Evolutionary conservation across 2,888 invertebrate genomes (phyloP), one percentile per base, ranked within the genome.

Genomic region (Masnerella sp.): DNA sequence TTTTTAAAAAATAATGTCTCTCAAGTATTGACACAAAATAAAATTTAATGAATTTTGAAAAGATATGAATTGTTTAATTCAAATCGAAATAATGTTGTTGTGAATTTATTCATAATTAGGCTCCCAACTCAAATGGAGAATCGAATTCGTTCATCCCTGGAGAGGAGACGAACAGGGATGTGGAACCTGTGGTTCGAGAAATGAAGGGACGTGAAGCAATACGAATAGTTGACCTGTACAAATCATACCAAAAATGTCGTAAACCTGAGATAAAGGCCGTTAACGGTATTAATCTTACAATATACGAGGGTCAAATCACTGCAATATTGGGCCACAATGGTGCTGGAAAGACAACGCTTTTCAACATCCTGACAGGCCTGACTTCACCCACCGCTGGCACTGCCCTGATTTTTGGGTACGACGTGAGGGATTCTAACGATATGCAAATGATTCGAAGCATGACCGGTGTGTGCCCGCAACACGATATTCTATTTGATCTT

Each of bases 401-500:
- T 0, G 93, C 93, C 0, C 91, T 92, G 77, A 91, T 94, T 17
- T 94, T 93, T 81, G 94, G 94, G 7, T 89, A 93, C 81, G 93
- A 94, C 83, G 92, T 94, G 43, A 89, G 93, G 89, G 92, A 95
- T 83, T 91, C 93, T 1, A 91, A 92, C 77, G 94, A 94, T 82
- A 92, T 95, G 93, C 90, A 91, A 76, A 91, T 92, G 85, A 93
- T 96, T 52, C 90, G 95, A 7, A 90, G 92, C 81, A 94, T 94
- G 93, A 95, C 94, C 0, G 96, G 96, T 0, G 93, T 96, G 4
- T 96, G 96, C 86, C 95, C 95, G 0, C 96, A 96, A 84, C 94
- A 95, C 81, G 95, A 96, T 79, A 93, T 95, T 5, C 90, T 96
- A 2, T 95, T 95, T 82, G 94, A 95, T 81, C 88, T 92, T 28